Base-by-base conservation (phyloP, 2,113 vertebrate species). In the Nothoprocta pentlandii region DNA sequence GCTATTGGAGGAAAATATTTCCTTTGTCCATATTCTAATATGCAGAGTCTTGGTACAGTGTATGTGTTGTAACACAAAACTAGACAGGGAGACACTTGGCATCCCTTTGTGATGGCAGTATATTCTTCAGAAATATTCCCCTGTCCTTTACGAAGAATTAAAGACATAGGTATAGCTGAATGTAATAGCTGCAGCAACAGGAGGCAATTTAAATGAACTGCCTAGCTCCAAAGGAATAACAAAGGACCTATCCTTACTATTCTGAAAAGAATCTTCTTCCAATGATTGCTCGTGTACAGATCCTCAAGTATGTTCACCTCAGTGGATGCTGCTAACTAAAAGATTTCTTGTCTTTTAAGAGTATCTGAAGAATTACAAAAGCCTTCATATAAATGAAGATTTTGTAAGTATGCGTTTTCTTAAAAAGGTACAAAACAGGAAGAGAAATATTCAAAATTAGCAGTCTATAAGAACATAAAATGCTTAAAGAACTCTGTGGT, bases 41-140 rank as follows among this genome's bases (percentile, higher is more conserved):
- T 49, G 23, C 49, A 49, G 16, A 87, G 42, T 17, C 64, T 56
- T 67, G 32, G 23, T 54, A 70, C 3, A 21, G 23, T 1, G 10
- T 16, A 32, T 4, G 2, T 32, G n/a, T 49, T 46, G 54, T 17
- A 25, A 14, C 12, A 64, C 59, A 70, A 85, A 34, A 9, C 16
- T 10, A 53, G 3, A 19, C n/a, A 78, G 17, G 16, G 23, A 85
- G 56, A 66, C 2, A 39, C 12, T 25, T 79, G 13, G 14, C 12
- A 63, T 11, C 14, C 20, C 32, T 26, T 26, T 10, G 47, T 6
- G 4, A 2, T 20, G 12, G 4, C 0, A 79, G 16, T 12, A 44
- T 6, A 41, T 4, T 19, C 4, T 63, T 79, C 23, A 53, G 64
- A 90, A 92, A 66, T 7, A 8, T 2, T 77, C 30, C 36, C 66